Base-by-base conservation (phyloP, 2,113 vertebrate species). In the Cavia aperea region DNA sequence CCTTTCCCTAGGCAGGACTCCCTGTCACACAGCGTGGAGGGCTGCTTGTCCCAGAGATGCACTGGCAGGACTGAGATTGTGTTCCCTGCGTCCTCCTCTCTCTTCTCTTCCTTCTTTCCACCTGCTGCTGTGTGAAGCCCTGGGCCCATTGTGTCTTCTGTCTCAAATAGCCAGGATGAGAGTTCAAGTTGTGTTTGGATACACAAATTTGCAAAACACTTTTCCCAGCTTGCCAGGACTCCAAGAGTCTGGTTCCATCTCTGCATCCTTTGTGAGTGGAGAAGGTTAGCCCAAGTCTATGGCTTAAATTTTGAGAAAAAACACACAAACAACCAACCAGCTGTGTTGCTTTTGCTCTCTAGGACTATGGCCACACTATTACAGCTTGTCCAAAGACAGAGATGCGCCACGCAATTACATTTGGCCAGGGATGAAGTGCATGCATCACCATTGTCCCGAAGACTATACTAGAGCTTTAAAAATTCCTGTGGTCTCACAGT, bases 221-320 rank as follows among this genome's bases (percentile, higher is more conserved):
- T 46, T 90, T 89, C 81, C 60, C 70, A 49, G 56, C 18, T 56
- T 81, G 24, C 68, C 43, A 21, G 83, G 66, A 56, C 31, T 73
- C 16, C 15, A 70, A 19, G 6, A 33, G 36, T 85, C 72, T 73
- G 31, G 81, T 83, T 51, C 49, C n/a, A 29, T 19, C 16, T 84
- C 77, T 68, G 43, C 14, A 29, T 15, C 26, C n/a, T 82, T 93
- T 66, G 33, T 18, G 86, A 65, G 70, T 29, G n/a, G 21, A 94
- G 49, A 88, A 60, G 29, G 29, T 58, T 18, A 89, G 19, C 33
- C 58, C 23, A 3, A 62, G 23, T 54, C 8, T n/a, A 60, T 85
- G n/a, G 33, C 23, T 78, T 91, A 36, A 95, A 39, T 86, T 89
- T 86, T 82, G 39, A 79, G 62, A 83, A 46, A 62, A 58, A 86